Conservation (phyloP, 2,888 invertebrate species). For the Neria commutata region DNA sequence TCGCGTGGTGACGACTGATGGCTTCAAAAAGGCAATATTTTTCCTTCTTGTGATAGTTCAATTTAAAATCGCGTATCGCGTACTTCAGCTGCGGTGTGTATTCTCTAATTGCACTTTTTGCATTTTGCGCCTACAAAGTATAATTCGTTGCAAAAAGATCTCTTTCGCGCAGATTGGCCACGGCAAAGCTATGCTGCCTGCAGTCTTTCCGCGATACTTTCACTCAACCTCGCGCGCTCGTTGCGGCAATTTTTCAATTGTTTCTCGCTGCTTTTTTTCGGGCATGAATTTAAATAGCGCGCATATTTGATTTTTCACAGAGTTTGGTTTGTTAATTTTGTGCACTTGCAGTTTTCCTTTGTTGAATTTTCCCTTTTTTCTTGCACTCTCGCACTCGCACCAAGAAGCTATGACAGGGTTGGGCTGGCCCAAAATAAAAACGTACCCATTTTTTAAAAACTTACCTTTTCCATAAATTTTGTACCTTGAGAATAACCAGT, state of each 20-base stretch:
- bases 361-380: too few species aligned
- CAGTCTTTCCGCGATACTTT: slow-evolving; percentile 29
- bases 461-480: too few species aligned
- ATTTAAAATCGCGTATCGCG: not conserved
- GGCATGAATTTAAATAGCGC: not conserved
- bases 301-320: too few species aligned
- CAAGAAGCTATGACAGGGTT: too few species aligned
- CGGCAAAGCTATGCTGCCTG: not conserved
- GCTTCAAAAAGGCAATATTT: not conserved
- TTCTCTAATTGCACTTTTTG: slow-evolving; percentile 16
- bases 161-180: slow-evolving; percentile 3
- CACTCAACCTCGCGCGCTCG: slow-evolving; percentile 19
- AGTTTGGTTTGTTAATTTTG: too few species aligned
- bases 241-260: not conserved
- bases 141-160: slow-evolving; percentile 17
- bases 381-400: too few species aligned
- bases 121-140: slow-evolving; percentile 14
- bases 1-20: too few species aligned
- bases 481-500: too few species aligned
- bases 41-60: slow-evolving; percentile 1
- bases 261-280: not conserved
- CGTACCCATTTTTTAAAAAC: too few species aligned
- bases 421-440: too few species aligned
- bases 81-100: slow-evolving; percentile 11
- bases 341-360: too few species aligned